These are phyloP conservation scores for Protodeltote pygarga DNA, from an alignment of 2,888 invertebrate species.

Conservation along the genomic window DNA sequence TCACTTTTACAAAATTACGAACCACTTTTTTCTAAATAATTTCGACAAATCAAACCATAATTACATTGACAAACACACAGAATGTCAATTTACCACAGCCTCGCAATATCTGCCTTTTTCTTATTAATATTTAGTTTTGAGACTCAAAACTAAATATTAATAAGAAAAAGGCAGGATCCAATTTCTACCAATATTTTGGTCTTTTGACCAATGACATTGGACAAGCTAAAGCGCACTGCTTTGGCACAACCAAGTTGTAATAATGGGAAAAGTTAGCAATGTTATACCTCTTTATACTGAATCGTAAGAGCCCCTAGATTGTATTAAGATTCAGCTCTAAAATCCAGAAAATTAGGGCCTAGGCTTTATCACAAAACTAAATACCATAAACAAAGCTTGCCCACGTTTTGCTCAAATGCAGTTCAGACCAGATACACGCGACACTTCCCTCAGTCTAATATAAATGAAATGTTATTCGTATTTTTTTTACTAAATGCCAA, in stretches of 20 bases:
- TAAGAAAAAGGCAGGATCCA: no score
- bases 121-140: no score
- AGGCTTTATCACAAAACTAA: not conserved
- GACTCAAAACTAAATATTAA: no score
- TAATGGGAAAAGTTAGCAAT: no score
- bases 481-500: slow-evolving; percentile 6
- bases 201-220: no score
- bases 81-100: not conserved
- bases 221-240: no score
- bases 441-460: not conserved
- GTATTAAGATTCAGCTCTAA: no score
- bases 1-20: not conserved
- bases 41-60: not conserved
- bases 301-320: no score
- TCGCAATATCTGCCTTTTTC: not conserved
- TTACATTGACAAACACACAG: not conserved
- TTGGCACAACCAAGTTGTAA: no score
- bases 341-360: no score
- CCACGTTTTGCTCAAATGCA: not conserved
- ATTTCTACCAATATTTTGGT: no score
- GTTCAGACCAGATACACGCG: not conserved
- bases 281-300: no score
- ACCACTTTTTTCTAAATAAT: not conserved
- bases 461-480: not conserved
- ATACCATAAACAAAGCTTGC: not conserved